Base-by-base conservation (phyloP, 2,888 invertebrate species). In the Acleris emargana region DNA sequence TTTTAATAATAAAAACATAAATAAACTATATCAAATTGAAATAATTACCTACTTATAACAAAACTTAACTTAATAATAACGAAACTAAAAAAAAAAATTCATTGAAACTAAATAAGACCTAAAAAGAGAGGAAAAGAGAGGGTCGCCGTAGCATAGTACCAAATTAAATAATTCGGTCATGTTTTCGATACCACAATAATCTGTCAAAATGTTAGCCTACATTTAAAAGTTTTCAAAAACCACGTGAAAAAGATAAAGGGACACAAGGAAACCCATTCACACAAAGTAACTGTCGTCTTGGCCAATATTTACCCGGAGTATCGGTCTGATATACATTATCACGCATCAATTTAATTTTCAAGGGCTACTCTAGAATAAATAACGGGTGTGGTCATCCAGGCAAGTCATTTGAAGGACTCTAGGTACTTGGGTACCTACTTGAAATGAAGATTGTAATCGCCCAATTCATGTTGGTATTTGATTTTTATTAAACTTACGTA, bases 341-440 rank as follows among this genome's bases (percentile, higher is more conserved):
- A 76, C 79, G 51, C 57, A 60, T 45, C 60, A 76, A 79, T 80
- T 80, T 75, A 73, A 83, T 81, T 73, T 80, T 84, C 78, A 83
- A 86, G 87, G 83, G 80, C 79, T 74, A 66, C 67, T 76, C 75
- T 82, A 80, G 75, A 75, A 82, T 77, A 87, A 88, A 88, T 72
- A 70, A 76, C 79, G 78, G 85, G 86, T 74, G 84, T 69, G 84
- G 81, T 73, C 72, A 76, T 72, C 71, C 75, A 69, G 70, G 54
- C 42, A 67, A 72, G 58, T 52, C 38, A 25, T 54, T 38, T 54
- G 54, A 54, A 54, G 54, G 54, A 54, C 42, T 54, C 3, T 18
- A 22, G 16, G 42, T 42, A 54, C 13, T 38, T 13, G 13, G 13
- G 38, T 38, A 38, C 25, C 25, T 25, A 25, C 38, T 38, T 38